These are phyloP conservation scores for Palythoa grandiflora DNA, from an alignment of 92 coral and sea anemone species.

Conservation along the genomic window DNA sequence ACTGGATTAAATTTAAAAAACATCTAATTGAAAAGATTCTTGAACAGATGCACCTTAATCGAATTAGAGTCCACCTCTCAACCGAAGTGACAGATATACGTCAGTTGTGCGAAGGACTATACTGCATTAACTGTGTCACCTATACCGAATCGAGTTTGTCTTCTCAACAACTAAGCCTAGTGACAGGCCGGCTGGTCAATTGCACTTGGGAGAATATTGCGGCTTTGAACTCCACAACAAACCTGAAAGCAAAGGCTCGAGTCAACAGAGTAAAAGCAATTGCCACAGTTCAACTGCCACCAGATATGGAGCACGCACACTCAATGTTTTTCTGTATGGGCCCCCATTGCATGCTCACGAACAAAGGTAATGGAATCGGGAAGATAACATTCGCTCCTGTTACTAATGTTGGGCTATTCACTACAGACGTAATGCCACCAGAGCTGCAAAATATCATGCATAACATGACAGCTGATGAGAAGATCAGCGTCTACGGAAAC, in stretches of 20 bases:
- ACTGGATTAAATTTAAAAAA: conserved; percentile 62
- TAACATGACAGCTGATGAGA: conserved; percentile 47
- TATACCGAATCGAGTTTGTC: neutral
- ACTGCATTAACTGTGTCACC: conserved; percentile 20
- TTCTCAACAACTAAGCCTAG: neutral
- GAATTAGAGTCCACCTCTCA: conserved; percentile 18
- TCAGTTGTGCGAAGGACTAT: conserved; percentile 17
- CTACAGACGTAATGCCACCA: conserved; percentile 49
- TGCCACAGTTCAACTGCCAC: conserved; percentile 58
- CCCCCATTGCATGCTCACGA: conserved; percentile 65
- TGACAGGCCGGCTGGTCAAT: conserved; percentile 56
- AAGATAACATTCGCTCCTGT: conserved; percentile 77
- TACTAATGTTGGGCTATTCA: conserved; percentile 64
- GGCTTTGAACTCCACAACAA: conserved; percentile 59
- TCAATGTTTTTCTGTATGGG: conserved; percentile 88
- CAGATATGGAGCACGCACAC: conserved; percentile 49
- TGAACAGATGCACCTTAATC: neutral
- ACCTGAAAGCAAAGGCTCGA: conserved; percentile 35
- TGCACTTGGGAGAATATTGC: conserved; percentile 74
- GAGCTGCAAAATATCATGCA: conserved; percentile 32
- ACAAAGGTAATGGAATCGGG: conserved; percentile 71
- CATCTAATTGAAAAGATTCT: conserved; percentile 43
- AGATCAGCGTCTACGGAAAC: conserved; percentile 52
- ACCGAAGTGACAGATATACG: conserved; percentile 52
- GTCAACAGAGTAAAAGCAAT: conserved; percentile 72